phyloP scores from a whole-genome alignment of 2,113 vertebrate genomes.

The Suncus etruscus region DNA sequence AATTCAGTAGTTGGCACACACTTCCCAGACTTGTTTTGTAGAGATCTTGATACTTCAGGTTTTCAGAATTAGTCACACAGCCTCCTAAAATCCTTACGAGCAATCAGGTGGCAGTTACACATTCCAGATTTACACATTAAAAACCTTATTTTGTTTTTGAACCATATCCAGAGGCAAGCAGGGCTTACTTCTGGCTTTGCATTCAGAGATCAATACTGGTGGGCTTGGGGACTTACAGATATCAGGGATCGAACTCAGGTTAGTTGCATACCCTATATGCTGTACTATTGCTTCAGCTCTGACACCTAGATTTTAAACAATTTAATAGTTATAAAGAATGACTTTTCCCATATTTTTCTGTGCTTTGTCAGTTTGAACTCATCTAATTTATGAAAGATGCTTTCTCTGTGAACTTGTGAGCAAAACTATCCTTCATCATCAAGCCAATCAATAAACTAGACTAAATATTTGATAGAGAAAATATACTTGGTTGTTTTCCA shows the following conservation, averaged over 20 bases:
- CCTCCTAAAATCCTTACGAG: neutral
- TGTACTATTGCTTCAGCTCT: too few species aligned
- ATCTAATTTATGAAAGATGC: neutral
- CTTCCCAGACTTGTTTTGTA: neutral
- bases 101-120: neutral
- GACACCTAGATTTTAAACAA: neutral
- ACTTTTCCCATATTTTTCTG: neutral
- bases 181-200: too few species aligned
- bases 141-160: too few species aligned
- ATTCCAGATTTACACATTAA: neutral
- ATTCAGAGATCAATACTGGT: too few species aligned
- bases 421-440: neutral
- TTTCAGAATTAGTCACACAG: neutral
- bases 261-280: too few species aligned
- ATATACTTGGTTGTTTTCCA: neutral
- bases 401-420: neutral
- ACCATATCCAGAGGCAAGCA: too few species aligned
- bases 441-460: neutral
- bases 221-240: too few species aligned
- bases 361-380: neutral
- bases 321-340: conserved; percentile 1
- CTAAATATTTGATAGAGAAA: neutral
- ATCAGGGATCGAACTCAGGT: too few species aligned
- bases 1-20: neutral
- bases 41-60: neutral